A percentile compares a stretch with the other conserved stretches of the same genome.
These are phyloP conservation scores for Lepus europaeus DNA, from an alignment of 2,113 vertebrate genomes.

Conservation along the genomic window DNA sequence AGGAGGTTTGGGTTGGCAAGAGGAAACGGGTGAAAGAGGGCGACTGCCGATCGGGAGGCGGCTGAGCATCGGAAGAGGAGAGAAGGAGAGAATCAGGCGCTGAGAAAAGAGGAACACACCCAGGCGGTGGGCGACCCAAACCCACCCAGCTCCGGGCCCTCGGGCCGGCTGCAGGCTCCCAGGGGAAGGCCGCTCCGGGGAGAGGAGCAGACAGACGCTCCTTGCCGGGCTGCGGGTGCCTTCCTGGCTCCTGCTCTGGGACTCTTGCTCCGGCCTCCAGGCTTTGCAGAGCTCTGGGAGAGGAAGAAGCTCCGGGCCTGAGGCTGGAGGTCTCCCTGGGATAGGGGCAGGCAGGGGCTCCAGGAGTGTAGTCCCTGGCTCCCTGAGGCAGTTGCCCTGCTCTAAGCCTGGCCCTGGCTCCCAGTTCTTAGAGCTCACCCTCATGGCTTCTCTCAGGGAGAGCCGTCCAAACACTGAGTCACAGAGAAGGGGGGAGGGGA, in stretches of 20 bases:
- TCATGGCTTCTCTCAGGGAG: background rate
- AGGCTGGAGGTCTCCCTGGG: background rate
- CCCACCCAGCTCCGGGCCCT: background rate
- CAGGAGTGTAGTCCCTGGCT: background rate
- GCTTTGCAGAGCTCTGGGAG: background rate
- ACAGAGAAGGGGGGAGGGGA: background rate
- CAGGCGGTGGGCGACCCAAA: background rate
- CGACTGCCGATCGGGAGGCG: background rate
- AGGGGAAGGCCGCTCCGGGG: background rate
- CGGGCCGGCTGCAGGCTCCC: background rate
- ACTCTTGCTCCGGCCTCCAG: background rate
- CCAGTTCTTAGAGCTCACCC: background rate
- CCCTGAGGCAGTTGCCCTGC: background rate
- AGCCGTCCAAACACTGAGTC: constrained; percentile 26
- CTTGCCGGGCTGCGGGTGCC: no score
- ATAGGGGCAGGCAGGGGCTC: background rate
- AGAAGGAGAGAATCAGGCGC: background rate
- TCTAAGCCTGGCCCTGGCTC: background rate
- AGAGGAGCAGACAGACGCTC: no score
- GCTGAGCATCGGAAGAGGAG: background rate
- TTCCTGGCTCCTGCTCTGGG: no score
- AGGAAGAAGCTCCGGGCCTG: background rate
- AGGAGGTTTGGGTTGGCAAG: background rate
- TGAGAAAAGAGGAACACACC: background rate
- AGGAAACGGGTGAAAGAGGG: background rate